Evolutionary conservation across 2,888 invertebrate genomes (phyloP).

Genomic region (Pyrocoelia pectoralis): DNA sequence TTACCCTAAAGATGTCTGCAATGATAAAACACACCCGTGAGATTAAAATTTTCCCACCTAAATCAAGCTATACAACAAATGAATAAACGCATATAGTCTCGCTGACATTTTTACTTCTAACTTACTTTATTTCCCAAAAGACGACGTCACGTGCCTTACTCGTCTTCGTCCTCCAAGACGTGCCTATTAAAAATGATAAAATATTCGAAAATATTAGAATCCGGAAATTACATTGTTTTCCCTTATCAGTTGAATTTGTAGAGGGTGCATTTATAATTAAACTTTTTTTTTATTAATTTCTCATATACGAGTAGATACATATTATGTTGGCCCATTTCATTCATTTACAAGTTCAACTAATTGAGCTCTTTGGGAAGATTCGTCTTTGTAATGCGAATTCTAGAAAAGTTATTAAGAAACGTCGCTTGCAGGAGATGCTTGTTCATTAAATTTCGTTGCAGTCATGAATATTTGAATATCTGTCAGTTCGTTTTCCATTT

Average conservation of each 20-base stretch:
- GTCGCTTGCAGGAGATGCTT: slow-evolving; percentile 35
- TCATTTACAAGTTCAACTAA: background rate
- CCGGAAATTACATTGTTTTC: slow-evolving; percentile 14
- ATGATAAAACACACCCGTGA: background rate
- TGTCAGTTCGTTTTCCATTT: slow-evolving; percentile 53
- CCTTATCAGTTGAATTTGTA: slow-evolving; percentile 5
- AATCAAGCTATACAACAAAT: background rate
- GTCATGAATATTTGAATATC: slow-evolving; percentile 54
- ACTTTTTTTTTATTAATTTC: background rate
- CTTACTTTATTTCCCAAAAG: slow-evolving; percentile 18
- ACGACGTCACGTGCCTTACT: slow-evolving; percentile 7
- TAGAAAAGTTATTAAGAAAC: slow-evolving; percentile 31
- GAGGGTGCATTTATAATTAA: slow-evolving; percentile 20
- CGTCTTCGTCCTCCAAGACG: background rate
- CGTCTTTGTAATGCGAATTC: slow-evolving; percentile 3
- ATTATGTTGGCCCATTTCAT: background rate
- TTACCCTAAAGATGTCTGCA: background rate
- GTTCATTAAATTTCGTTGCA: slow-evolving; percentile 50
- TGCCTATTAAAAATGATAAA: slow-evolving; percentile 4
- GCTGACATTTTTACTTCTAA: slow-evolving; percentile 15
- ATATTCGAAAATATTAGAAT: slow-evolving; percentile 11
- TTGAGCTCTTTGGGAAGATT: background rate
- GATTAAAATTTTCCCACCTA: slow-evolving; percentile 9
- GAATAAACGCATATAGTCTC: background rate
- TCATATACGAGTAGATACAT: background rate